phyloP scores from a whole-genome alignment of 2,888 invertebrate genomes.

The Rhamphomyia laevipes region DNA sequence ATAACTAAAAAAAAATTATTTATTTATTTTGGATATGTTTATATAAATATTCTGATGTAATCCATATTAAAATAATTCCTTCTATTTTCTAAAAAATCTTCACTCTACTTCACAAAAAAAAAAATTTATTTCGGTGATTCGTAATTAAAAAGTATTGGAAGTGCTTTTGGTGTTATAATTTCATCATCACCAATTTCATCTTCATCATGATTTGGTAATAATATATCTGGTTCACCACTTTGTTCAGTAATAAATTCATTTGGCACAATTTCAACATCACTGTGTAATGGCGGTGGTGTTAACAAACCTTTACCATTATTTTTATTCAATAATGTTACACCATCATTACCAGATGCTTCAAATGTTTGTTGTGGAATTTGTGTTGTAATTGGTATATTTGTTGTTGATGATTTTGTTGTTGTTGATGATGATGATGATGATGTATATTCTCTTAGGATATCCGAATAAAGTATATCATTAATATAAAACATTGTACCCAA shows the following conservation, averaged over 20 bases:
- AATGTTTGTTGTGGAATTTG: slow-evolving; percentile 15
- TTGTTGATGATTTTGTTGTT: slow-evolving; percentile 23
- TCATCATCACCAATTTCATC: slow-evolving; percentile 37
- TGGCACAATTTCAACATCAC: slow-evolving; percentile 36
- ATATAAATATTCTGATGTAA: too few relatives aligned
- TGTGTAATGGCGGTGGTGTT: slow-evolving; percentile 17
- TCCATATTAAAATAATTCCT: too few relatives aligned
- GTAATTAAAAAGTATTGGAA: slow-evolving; percentile 33
- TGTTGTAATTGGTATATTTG: slow-evolving; percentile 15
- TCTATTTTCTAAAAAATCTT: too few relatives aligned
- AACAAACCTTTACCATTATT: too few relatives aligned
- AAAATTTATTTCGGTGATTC: slow-evolving; percentile 33
- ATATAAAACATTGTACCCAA: slow-evolving; percentile 53
- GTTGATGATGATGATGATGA: slow-evolving; percentile 21
- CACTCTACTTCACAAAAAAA: not conserved
- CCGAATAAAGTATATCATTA: slow-evolving; percentile 44
- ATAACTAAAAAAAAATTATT: too few relatives aligned
- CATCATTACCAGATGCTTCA: slow-evolving; percentile 17
- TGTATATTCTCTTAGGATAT: slow-evolving; percentile 31
- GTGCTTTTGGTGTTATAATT: slow-evolving; percentile 37
- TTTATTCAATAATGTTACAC: not conserved
- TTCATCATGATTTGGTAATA: slow-evolving; percentile 2
- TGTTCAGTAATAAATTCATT: slow-evolving; percentile 33
- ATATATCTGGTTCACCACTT: slow-evolving; percentile 22
- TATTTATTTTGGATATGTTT: too few relatives aligned